phyloP scores from a whole-genome alignment of 2,113 vertebrate genomes.

The Balaenoptera acutorostrata region DNA sequence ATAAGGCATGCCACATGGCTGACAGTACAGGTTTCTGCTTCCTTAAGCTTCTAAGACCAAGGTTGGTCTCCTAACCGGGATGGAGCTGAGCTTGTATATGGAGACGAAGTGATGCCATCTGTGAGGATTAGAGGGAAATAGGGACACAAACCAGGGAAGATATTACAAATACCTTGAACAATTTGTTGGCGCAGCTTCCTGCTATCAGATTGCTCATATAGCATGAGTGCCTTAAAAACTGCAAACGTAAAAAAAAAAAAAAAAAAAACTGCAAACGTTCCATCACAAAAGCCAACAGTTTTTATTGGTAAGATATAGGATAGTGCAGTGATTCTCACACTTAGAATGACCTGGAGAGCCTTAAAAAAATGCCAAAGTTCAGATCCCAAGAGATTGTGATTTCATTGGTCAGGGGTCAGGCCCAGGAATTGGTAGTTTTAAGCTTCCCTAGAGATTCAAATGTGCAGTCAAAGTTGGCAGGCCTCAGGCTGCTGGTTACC shows the following conservation, averaged over 20 bases:
- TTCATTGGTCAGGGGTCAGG: neutral
- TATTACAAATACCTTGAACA: neutral
- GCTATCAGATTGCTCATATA: neutral
- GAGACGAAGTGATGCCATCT: neutral
- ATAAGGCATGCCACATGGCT: accelerated
- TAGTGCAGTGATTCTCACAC: neutral
- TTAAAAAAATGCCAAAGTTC: neutral
- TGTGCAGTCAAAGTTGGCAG: neutral
- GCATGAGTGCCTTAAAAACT: neutral
- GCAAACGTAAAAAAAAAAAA: no score
- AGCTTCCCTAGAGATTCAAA: neutral
- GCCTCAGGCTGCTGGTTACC: neutral
- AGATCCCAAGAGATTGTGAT: neutral
- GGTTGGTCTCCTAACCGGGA: neutral
- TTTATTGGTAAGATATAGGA: neutral
- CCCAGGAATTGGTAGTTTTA: neutral
- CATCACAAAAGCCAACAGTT: neutral
- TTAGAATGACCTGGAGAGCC: neutral
- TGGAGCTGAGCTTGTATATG: neutral
- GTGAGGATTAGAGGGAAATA: neutral
- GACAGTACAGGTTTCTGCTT: neutral
- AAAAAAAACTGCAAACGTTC: neutral
- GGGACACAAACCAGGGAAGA: neutral
- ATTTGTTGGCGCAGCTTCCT: neutral
- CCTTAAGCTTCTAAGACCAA: neutral